These are phyloP conservation scores for Thysanoteuthis rhombus DNA, from an alignment of 2,888 invertebrate genomes.

Conservation along the genomic window DNA sequence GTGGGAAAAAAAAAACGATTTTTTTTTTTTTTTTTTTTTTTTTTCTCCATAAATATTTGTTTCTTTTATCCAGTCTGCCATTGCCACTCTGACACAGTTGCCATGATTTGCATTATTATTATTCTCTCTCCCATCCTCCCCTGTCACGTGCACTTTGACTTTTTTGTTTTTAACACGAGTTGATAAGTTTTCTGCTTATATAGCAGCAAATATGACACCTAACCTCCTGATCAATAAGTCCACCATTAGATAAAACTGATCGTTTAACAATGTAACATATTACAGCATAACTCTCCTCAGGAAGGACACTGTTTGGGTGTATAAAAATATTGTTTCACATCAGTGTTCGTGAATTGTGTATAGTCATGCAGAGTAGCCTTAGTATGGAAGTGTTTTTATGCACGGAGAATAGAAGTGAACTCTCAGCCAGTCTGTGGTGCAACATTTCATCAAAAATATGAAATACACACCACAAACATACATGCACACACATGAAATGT, in stretches of 20 bases:
- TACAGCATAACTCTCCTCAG: not conserved
- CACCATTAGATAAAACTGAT: not conserved
- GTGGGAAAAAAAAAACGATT: not conserved
- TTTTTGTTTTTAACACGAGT: not conserved
- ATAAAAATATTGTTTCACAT: not conserved
- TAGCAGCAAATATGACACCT: not conserved
- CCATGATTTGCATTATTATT: not conserved
- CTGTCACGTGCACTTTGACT: not conserved
- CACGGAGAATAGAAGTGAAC: too few relatives aligned
- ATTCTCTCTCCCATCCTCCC: too few relatives aligned
- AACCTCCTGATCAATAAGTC: not conserved
- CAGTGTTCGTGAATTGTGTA: not conserved
- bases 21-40: not conserved
- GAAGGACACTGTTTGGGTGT: not conserved
- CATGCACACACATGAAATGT: too few relatives aligned
- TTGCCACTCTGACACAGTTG: not conserved
- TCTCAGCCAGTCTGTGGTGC: too few relatives aligned
- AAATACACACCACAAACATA: too few relatives aligned
- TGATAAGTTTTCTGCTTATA: not conserved
- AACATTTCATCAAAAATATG: too few relatives aligned
- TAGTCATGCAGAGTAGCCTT: not conserved
- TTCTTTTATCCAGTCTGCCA: not conserved
- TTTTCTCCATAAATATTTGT: not conserved
- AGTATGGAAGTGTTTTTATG: too few relatives aligned
- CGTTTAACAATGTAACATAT: not conserved